Conservation (phyloP, 2,888 invertebrate genomes). For the Anthoptus insignis region DNA sequence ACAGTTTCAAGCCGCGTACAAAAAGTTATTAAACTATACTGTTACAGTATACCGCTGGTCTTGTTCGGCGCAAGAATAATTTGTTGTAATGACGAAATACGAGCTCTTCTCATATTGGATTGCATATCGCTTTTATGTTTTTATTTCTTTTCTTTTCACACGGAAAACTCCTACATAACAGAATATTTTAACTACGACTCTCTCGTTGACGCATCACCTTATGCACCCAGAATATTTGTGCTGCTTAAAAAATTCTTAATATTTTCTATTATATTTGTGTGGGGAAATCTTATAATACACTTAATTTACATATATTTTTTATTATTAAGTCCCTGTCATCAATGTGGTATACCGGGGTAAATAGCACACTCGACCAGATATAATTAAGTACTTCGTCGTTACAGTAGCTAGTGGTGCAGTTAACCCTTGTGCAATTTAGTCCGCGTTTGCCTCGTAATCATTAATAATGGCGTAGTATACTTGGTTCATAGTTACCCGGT, state of each 20-base stretch:
- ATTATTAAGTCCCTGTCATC: too few relatives aligned
- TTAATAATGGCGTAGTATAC: slow-evolving; percentile 27
- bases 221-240: not conserved
- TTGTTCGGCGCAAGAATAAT: not conserved
- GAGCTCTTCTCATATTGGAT: not conserved
- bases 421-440: slow-evolving; percentile 39
- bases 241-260: not conserved
- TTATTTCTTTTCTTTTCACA: slow-evolving; percentile 1
- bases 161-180: not conserved
- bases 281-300: too few relatives aligned
- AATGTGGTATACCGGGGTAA: too few relatives aligned
- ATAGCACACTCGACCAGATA: slow-evolving; percentile 73
- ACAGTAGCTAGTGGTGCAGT: slow-evolving; percentile 61
- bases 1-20: not conserved
- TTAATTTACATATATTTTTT: too few relatives aligned
- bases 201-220: not conserved
- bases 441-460: slow-evolving; percentile 32
- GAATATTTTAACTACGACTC: not conserved
- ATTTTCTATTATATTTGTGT: not conserved
- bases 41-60: not conserved
- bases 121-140: not conserved
- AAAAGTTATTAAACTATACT: slow-evolving; percentile 3
- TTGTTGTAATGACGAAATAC: not conserved
- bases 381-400: slow-evolving; percentile 71
- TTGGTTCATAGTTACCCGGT: slow-evolving; percentile 5